A percentile compares a stretch with the other conserved stretches of the same genome.
phyloP scores from a whole-genome alignment of 1,140 invertebrate species.

The Anoplophora glabripennis region DNA sequence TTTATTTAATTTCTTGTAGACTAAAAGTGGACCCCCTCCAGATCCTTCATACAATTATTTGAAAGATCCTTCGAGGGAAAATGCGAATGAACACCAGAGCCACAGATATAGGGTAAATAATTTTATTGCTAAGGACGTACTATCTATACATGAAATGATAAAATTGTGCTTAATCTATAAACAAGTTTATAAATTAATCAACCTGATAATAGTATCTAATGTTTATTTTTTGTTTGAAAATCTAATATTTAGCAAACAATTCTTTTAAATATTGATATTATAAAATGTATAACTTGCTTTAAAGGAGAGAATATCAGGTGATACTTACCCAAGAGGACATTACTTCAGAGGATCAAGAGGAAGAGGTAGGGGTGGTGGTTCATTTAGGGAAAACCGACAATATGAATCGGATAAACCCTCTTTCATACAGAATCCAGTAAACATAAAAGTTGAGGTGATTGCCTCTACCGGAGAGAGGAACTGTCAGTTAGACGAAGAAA shows the following conservation, averaged over 20 bases:
- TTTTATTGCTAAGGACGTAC: neutral
- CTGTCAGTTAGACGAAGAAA: constrained; percentile 28
- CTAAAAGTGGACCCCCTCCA: constrained; percentile 17
- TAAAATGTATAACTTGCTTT: neutral
- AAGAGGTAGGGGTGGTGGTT: neutral
- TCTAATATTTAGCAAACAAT: neutral
- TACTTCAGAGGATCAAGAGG: neutral
- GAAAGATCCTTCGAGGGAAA: constrained; percentile 26
- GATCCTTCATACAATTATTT: constrained; percentile 31
- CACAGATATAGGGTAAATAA: constrained; percentile 6
- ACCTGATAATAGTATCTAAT: too few relatives aligned
- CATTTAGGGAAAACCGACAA: constrained; percentile 2
- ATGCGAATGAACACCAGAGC: neutral
- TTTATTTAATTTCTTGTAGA: neutral
- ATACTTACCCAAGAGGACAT: neutral
- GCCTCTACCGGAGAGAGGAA: constrained; percentile 29
- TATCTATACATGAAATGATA: neutral
- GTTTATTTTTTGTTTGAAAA: neutral
- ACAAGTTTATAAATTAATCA: neutral
- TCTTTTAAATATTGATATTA: neutral
- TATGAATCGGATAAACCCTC: constrained; percentile 1
- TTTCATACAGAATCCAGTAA: constrained; percentile 27
- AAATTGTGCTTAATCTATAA: neutral
- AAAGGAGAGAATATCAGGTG: neutral
- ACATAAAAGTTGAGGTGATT: constrained; percentile 31